Evolutionary conservation across 2,888 invertebrate genomes (phyloP), one percentile per base, ranked within the genome.

Genomic region (Hyposoter didymator): DNA sequence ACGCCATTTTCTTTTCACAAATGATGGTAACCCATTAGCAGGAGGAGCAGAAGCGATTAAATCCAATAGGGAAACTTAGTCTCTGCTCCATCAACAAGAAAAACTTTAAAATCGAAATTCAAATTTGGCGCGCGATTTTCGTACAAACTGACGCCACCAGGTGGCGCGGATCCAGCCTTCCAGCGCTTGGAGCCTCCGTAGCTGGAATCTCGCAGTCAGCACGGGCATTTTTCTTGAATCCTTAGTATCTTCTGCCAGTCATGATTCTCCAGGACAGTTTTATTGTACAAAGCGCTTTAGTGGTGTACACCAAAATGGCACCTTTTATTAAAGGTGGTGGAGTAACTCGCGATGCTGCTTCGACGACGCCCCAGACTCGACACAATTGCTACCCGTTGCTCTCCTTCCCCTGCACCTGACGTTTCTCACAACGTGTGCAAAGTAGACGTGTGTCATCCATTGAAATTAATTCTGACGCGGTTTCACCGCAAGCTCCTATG

Each of bases 391-490:
- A 7, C 45, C 69, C 39, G 35, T 35, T 5, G 35, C 19, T 10
- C 35, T 64, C 35, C 39, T 49, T 10, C 45, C 39, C 28, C 39
- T 14, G 28, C 59, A 59, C 28, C 45, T 28, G 43, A 39, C 32
- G n/a, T 43, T 69, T 32, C 76, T 52, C 55, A 39, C 55, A 55
- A 12, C 10, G 17, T 17, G 17, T 17, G 22, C 47, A 62, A 75
- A 35, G 22, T 64, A 75, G 64, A 72, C 70, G 70, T 67, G 80
- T 80, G 84, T 72, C 81, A 81, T 72, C 80, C 76, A 81, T 84
- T 76, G 84, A 84, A 84, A 84, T 76, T 72, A 81, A 76, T 66
- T 66, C 66, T 66, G 81, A 84, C 66, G 76, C 75, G 55, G 80
- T 64, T 76, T 45, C 32, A 49, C 52, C 62, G 43, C 75, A 66